These are phyloP conservation scores for Siniperca chuatsi DNA, from an alignment of 2,113 vertebrate genomes.

Conservation along the genomic window DNA sequence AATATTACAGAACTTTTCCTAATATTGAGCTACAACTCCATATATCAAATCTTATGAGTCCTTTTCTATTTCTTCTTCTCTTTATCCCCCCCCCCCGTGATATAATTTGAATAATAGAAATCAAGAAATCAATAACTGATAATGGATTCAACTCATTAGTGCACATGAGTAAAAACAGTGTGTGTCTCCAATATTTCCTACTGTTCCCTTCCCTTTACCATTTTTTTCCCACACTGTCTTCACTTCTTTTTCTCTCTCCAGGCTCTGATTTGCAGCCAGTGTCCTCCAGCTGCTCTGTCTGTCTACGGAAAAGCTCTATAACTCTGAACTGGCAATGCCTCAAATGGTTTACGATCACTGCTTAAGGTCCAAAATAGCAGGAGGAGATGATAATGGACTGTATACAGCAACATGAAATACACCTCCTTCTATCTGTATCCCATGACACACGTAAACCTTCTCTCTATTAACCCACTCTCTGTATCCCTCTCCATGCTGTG, in stretches of 20 bases:
- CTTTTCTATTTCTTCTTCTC: not conserved
- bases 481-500: not conserved
- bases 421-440: constrained; percentile 11
- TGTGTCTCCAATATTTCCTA: not conserved
- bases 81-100: not conserved
- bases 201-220: not conserved
- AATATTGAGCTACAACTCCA: not conserved
- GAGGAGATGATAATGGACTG: constrained; percentile 18
- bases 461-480: constrained; percentile 1
- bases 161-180: constrained; percentile 14
- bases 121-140: constrained; percentile 28
- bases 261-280: constrained; percentile 23
- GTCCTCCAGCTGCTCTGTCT: constrained; percentile 19
- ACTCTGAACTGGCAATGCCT: constrained; percentile 1
- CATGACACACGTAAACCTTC: constrained; percentile 12
- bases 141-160: constrained; percentile 19
- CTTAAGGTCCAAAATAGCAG: constrained; percentile 22
- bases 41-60: not conserved
- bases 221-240: not conserved
- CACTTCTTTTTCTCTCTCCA: not conserved
- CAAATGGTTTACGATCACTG: constrained; percentile 39
- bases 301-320: constrained; percentile 37
- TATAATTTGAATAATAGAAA: constrained; percentile 6
- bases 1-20: not conserved
- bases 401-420: constrained; percentile 13